phyloP scores from a whole-genome alignment of 2,888 invertebrate species.

The Alloplasta piceator region DNA sequence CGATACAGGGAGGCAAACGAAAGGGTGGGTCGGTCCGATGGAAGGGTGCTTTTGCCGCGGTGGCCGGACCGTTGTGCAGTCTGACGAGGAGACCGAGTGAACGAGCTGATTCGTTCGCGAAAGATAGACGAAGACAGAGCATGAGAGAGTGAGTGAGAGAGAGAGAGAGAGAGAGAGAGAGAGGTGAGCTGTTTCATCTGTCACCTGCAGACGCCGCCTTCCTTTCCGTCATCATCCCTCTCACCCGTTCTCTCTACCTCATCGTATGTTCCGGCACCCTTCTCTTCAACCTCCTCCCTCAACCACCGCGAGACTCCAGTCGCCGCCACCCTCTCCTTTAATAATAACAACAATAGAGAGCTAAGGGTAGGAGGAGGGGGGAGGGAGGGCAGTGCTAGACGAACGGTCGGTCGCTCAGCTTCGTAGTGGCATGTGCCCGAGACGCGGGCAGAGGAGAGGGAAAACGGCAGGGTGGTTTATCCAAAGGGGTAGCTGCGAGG shows the following conservation, averaged over 20 bases:
- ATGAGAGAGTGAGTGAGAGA: slow-evolving; percentile 36
- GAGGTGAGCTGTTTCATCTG: slow-evolving; percentile 81
- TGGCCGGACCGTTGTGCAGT: slow-evolving; percentile 58
- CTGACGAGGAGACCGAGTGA: slow-evolving; percentile 62
- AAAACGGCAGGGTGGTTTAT: slow-evolving; percentile 27
- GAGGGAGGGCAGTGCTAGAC: slow-evolving; percentile 68
- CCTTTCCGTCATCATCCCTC: slow-evolving; percentile 83
- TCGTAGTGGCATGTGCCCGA: slow-evolving; percentile 66
- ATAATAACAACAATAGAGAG: slow-evolving; percentile 83
- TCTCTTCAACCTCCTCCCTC: slow-evolving; percentile 57
- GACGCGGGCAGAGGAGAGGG: slow-evolving; percentile 62
- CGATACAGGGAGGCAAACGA: slow-evolving; percentile 62
- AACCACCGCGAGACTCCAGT: slow-evolving; percentile 54
- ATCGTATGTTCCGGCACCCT: slow-evolving; percentile 50
- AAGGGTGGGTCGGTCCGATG: slow-evolving; percentile 52
- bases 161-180: slow-evolving; percentile 50
- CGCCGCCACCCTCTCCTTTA: slow-evolving; percentile 75
- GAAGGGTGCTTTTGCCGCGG: slow-evolving; percentile 58
- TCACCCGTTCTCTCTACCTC: slow-evolving; percentile 67
- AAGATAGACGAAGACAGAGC: slow-evolving; percentile 56
- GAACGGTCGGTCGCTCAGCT: slow-evolving; percentile 70
- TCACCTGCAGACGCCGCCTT: slow-evolving; percentile 84
- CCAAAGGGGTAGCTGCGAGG: slow-evolving; percentile 42
- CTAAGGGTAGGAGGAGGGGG: slow-evolving; percentile 66
- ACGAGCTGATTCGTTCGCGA: slow-evolving; percentile 57